A percentile compares a stretch with the other conserved stretches of the same genome.
These are phyloP conservation scores for Brachionus calyciflorus DNA, from an alignment of 1,140 invertebrate species.

Conservation along the genomic window DNA sequence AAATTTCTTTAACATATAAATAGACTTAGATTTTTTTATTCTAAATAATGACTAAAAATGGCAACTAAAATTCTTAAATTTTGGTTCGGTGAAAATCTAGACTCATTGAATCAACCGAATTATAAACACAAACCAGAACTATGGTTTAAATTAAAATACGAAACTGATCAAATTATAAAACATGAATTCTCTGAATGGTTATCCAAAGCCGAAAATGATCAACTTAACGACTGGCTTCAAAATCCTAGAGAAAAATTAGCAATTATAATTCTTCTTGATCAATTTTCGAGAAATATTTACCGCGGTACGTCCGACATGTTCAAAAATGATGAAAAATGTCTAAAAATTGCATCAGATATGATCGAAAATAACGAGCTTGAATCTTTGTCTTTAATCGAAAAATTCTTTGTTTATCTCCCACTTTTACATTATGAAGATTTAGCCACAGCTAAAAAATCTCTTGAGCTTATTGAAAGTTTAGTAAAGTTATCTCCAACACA, in stretches of 20 bases:
- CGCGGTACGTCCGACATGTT: not conserved
- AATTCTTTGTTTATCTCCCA: conserved; percentile 8
- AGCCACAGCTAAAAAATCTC: not conserved
- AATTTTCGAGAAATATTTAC: conserved; percentile 6
- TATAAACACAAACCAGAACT: conserved; percentile 14
- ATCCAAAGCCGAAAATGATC: not conserved
- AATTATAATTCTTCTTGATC: conserved; percentile 21
- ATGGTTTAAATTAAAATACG: not conserved
- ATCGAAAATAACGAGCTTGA: not conserved
- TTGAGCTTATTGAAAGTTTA: not conserved
- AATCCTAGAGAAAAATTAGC: not conserved
- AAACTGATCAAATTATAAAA: not conserved
- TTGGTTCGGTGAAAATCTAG: conserved; percentile 4
- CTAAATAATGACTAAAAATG: not conserved
- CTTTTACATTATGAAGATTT: not conserved
- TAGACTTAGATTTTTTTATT: not conserved
- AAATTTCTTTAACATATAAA: no score
- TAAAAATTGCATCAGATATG: not conserved
- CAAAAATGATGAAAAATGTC: not conserved
- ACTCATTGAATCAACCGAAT: not conserved
- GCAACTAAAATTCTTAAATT: not conserved
- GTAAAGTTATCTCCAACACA: not conserved
- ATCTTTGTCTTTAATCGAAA: not conserved
- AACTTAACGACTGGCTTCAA: not conserved
- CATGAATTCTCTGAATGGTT: not conserved